These are phyloP conservation scores for Fistularia commersonii DNA, from an alignment of 2,797 vertebrate genomes.

Conservation along the genomic window DNA sequence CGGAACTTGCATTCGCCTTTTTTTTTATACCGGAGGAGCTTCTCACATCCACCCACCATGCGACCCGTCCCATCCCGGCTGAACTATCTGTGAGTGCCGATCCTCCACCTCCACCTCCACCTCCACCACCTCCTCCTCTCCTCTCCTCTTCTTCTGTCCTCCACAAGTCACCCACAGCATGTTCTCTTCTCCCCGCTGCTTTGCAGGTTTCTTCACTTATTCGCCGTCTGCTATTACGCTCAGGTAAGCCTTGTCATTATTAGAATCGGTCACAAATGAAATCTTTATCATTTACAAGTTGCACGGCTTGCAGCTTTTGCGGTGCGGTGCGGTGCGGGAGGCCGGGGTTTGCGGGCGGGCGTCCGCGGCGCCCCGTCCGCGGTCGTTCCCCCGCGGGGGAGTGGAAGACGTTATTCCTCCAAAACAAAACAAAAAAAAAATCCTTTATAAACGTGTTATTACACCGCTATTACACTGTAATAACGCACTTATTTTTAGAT, in stretches of 20 bases:
- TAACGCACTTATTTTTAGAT: too few relatives aligned
- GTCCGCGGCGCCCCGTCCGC: too few relatives aligned
- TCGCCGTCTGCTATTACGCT: constrained; percentile 90
- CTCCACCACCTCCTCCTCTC: background rate
- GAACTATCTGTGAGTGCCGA: constrained; percentile 76
- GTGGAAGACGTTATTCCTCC: too few relatives aligned
- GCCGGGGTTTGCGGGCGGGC: too few relatives aligned
- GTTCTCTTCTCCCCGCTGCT: constrained; percentile 16
- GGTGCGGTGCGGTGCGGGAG: too few relatives aligned
- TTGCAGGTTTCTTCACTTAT: constrained; percentile 89
- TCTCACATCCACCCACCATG: constrained; percentile 66
- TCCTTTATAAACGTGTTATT: too few relatives aligned
- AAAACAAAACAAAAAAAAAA: too few relatives aligned
- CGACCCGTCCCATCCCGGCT: constrained; percentile 65
- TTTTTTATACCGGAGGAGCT: constrained; percentile 5
- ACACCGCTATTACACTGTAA: too few relatives aligned
- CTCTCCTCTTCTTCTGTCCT: background rate
- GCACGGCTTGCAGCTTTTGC: background rate
- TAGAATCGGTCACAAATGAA: constrained; percentile 2
- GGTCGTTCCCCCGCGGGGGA: too few relatives aligned
- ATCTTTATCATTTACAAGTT: constrained; percentile 61
- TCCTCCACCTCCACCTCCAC: background rate
- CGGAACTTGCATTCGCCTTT: constrained; percentile 32
- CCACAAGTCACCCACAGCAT: background rate
- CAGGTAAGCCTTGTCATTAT: constrained; percentile 80